These are phyloP conservation scores for Ascidia mentula DNA, from an alignment of 23 tunicate genomes.

Conservation along the genomic window DNA sequence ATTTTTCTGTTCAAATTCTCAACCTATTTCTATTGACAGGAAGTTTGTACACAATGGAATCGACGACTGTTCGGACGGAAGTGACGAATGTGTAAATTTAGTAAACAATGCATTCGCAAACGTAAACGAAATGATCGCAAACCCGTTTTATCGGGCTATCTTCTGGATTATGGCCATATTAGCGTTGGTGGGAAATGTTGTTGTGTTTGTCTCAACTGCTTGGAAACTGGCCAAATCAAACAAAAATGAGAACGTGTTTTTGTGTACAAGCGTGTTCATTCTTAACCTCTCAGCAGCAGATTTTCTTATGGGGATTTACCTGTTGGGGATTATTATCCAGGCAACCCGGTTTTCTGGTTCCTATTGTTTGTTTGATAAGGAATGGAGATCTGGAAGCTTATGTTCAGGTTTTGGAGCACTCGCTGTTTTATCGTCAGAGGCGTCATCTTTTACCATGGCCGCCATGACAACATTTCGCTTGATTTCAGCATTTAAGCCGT, in stretches of 20 bases:
- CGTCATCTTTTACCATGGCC: slow-evolving; percentile 12
- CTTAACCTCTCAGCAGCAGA: slow-evolving; percentile 3
- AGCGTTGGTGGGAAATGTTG: not conserved
- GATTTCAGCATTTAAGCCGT: not conserved
- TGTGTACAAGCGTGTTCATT: not conserved
- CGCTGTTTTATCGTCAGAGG: not conserved
- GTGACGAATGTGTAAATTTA: slow-evolving; percentile 4
- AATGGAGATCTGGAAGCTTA: slow-evolving; percentile 12
- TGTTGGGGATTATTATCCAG: not conserved
- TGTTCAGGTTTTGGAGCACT: not conserved
- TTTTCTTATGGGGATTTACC: slow-evolving; percentile 18
- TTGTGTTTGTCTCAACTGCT: slow-evolving; percentile 4
- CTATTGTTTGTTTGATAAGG: slow-evolving; percentile 10
- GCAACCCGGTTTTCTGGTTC: slow-evolving; percentile 3
- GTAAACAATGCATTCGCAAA: not conserved
- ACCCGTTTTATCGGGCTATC: not conserved
- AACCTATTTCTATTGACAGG: not conserved
- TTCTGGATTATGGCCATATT: not conserved
- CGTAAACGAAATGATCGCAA: slow-evolving; percentile 12
- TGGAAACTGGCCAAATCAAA: not conserved
- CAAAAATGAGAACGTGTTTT: not conserved
- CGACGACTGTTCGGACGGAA: slow-evolving; percentile 19
- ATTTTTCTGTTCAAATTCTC: slow-evolving; percentile 1
- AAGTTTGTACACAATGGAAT: slow-evolving; percentile 14
- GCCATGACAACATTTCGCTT: slow-evolving; percentile 4